Evolutionary conservation across 92 coral and sea anemone genomes (phyloP).

Genomic region (Siderastrea siderea): DNA sequence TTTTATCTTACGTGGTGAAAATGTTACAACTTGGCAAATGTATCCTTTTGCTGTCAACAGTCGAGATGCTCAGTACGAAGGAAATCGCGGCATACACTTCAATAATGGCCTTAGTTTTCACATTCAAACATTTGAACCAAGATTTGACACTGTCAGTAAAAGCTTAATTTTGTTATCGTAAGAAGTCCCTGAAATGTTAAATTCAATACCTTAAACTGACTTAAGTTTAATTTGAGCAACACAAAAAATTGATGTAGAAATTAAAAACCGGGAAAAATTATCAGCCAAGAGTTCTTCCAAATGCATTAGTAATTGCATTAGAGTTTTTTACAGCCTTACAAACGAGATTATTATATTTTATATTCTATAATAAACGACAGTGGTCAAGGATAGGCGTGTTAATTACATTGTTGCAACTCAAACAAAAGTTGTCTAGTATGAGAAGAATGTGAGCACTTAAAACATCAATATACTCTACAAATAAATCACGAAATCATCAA

Average conservation of each 20-base stretch:
- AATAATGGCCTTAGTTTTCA: too few relatives aligned
- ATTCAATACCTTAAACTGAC: too few relatives aligned
- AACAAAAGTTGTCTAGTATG: constrained; percentile 19
- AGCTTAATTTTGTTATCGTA: too few relatives aligned
- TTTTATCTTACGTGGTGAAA: too few relatives aligned
- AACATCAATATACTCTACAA: neutral
- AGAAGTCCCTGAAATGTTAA: too few relatives aligned
- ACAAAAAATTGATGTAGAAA: neutral
- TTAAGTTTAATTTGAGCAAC: neutral
- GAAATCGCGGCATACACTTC: too few relatives aligned
- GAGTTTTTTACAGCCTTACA: neutral
- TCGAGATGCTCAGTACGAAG: too few relatives aligned
- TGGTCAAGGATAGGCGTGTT: constrained; percentile 9
- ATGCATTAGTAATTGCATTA: neutral
- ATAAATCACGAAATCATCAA: constrained; percentile 27
- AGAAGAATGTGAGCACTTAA: constrained; percentile 19
- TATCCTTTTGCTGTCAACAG: too few relatives aligned
- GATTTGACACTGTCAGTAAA: too few relatives aligned
- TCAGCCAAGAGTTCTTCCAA: neutral
- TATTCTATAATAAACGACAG: constrained; percentile 5
- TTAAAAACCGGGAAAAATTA: neutral
- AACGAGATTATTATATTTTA: neutral
- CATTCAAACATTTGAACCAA: too few relatives aligned
- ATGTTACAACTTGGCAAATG: too few relatives aligned
- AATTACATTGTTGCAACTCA: constrained; percentile 18